Base-by-base conservation (phyloP, 2,888 invertebrate genomes). In the Dryobota labecula region DNA sequence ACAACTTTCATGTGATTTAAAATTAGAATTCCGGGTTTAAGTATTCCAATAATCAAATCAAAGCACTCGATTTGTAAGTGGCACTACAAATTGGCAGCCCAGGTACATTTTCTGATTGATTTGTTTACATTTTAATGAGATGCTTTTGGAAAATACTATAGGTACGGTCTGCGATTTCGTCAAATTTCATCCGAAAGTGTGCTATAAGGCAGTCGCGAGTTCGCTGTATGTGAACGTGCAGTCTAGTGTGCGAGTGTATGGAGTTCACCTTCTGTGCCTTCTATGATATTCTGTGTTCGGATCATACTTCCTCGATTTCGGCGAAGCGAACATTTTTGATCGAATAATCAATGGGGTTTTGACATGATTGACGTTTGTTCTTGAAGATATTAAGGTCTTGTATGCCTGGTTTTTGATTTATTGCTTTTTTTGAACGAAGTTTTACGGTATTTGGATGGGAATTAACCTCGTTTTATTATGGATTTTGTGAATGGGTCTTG, bases 301-400 rank as follows among this genome's bases (percentile, higher is more conserved):
- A n/a, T n/a, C n/a, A n/a, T n/a, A n/a, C n/a, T 67, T 49, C 38
- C 41, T 45, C 27, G n/a, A 18, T 57, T 70, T 65, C 54, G 54
- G 5, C 36, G 67, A 74, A 74, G 9, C 30, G 58, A 61, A 63
- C 0, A 24, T 2, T 67, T 60, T 74, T 63, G 68, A 74, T 64
- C 54, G 56, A 70, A 76, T 70, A 67, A 51, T 58, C 72, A 78
- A 77, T 70, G 71, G n/a, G 5, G 0, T 33, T 70, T 33, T 18
- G 30, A 38, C n/a, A 30, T 51, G 70, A 78, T 33, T 74, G 49
- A 70, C 36, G 60, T 56, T 24, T 70, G 36, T 51, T 77, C 24
- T 38, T 36, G 24, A 56, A n/a, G 30, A 38, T 56, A 60, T 70
- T 70, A 56, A 58, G 38, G 33, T 30, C 36, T n/a, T n/a, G 9